Conservation (phyloP, 2,888 invertebrate species). For the Euplagia quadripunctaria region DNA sequence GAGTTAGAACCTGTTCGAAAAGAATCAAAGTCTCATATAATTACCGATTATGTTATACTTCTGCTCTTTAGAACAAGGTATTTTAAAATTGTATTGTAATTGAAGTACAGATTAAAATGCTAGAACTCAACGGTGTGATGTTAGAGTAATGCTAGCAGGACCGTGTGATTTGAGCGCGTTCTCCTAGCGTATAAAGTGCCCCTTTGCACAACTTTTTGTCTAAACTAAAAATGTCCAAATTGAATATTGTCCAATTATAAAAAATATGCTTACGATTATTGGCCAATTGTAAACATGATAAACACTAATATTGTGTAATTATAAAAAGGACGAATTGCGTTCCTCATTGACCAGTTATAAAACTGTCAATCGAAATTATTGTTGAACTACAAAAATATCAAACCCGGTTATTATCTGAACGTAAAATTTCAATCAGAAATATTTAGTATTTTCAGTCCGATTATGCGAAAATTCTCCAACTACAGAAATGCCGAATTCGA, state of each 20-base stretch:
- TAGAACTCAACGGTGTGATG: background rate
- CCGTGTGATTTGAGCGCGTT: background rate
- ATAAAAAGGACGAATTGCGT: too few relatives aligned
- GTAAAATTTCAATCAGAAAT: too few relatives aligned
- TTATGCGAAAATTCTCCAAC: too few relatives aligned
- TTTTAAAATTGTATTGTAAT: background rate
- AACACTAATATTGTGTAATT: too few relatives aligned
- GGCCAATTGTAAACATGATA: too few relatives aligned
- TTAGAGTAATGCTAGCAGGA: background rate
- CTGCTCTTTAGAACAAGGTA: background rate
- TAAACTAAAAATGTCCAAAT: background rate
- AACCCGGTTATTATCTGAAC: too few relatives aligned
- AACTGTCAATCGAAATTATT: too few relatives aligned
- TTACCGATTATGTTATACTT: background rate
- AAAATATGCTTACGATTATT: background rate
- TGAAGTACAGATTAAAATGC: background rate
- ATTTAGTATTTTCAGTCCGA: too few relatives aligned
- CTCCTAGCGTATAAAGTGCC: background rate
- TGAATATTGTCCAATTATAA: background rate
- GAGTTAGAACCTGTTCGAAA: too few relatives aligned
- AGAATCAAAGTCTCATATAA: background rate
- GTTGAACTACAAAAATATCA: too few relatives aligned
- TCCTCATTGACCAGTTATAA: too few relatives aligned
- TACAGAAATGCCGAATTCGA: too few relatives aligned
- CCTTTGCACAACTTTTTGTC: background rate